These are phyloP conservation scores for western clawed frog (Xenopus tropicalis) DNA, from an alignment of 2,113 vertebrate genomes.

Conservation along the genomic window DNA sequence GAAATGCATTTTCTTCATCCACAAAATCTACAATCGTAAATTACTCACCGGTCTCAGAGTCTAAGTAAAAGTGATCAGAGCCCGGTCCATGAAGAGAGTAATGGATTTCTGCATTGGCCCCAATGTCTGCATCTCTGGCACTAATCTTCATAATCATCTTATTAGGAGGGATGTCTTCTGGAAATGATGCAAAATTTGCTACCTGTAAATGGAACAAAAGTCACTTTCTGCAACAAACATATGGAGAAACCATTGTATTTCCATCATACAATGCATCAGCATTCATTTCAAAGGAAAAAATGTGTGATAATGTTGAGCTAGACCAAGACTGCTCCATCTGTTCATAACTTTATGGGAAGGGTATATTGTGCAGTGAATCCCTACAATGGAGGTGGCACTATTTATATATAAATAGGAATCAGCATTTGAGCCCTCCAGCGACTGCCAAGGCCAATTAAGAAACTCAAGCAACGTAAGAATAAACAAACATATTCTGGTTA, in stretches of 20 bases:
- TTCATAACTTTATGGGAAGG: too few species aligned
- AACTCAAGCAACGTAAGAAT: too few species aligned
- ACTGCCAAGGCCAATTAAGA: too few species aligned
- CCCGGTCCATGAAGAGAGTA: conserved; percentile 84
- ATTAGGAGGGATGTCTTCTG: conserved; percentile 82
- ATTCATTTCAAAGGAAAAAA: neutral
- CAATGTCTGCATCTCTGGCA: conserved; percentile 85
- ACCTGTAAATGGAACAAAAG: conserved; percentile 62
- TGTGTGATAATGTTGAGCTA: too few species aligned
- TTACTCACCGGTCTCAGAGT: conserved; percentile 85
- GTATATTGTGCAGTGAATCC: too few species aligned
- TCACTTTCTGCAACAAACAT: neutral
- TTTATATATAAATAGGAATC: too few species aligned
- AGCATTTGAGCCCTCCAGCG: too few species aligned
- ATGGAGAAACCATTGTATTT: neutral
- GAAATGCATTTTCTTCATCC: too few species aligned
- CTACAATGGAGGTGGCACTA: too few species aligned
- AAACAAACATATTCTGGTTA: too few species aligned
- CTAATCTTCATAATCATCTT: conserved; percentile 77
- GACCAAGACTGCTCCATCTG: too few species aligned
- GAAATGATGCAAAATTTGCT: conserved; percentile 72
- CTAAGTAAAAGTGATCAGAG: conserved; percentile 83
- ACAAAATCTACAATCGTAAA: too few species aligned
- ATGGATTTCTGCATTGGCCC: conserved; percentile 79
- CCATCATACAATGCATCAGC: neutral